Evolutionary conservation across 2,797 vertebrate genomes (phyloP), one percentile per base, ranked within the genome.

Genomic region (Hipposideros larvatus): DNA sequence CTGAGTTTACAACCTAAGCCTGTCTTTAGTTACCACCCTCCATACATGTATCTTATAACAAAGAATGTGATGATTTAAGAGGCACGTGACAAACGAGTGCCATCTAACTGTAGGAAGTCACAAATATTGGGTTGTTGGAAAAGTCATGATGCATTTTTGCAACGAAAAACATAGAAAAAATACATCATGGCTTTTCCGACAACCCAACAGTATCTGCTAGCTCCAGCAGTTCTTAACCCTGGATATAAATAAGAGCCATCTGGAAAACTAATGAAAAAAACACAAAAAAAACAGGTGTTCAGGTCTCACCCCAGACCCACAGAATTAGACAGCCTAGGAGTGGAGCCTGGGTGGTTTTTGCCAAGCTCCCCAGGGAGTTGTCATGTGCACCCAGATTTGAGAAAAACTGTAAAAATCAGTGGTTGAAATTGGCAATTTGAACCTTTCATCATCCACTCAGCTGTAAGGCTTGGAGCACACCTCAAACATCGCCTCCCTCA

Each of bases 321-420:
- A 37, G 24, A 87, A 80, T 77, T 46, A 37, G n/a, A 87, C 43
- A 90, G 46, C 37, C 43, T 26, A 53, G 46, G 55, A 96, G 26
- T 9, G 7, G 4, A 2, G 1, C 7, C 37, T 37, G 22, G 0
- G 19, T 1, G n/a, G 2, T 43, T 65, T 77, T 11, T 5, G 1
- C 46, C 63, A 57, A 14, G 16, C n/a, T 68, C 41, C 22, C 37
- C 53, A 51, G 13, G 24, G 31, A 11, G 51, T 59, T 79, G 22
- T 41, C 75, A 90, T n/a, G 5, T 79, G 16, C 22, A 53, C 24
- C 34, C 43, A 24, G 24, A 21, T 70, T 65, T 78, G 53, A 61
- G 28, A 46, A 65, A 95, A 91, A 73, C 41, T 53, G 10, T 87
- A 84, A 71, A 77, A 83, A 55, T 31, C 53, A 70, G 51, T 9